Conservation (phyloP, 2,888 invertebrate species). For the Diarsia dahlii region DNA sequence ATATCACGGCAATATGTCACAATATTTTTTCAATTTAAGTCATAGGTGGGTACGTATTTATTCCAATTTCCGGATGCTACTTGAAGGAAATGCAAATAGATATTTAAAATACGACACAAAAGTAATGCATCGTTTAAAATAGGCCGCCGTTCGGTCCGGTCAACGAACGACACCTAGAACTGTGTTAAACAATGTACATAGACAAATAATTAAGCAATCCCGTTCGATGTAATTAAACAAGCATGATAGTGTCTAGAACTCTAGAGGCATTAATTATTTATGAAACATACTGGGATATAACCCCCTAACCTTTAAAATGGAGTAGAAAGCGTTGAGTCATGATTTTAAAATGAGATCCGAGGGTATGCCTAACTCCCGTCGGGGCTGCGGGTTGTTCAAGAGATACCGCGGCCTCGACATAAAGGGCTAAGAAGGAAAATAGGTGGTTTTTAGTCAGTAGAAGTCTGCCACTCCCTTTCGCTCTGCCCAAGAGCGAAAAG, state of each 20-base stretch:
- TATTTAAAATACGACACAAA: slow-evolving; percentile 28
- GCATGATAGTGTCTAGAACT: neutral
- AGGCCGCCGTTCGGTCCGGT: slow-evolving; percentile 28
- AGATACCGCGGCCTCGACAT: no score
- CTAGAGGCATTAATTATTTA: slow-evolving; percentile 17
- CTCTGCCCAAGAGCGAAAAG: no score
- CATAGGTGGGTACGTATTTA: neutral
- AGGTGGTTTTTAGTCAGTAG: no score
- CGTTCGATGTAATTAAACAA: slow-evolving; percentile 15
- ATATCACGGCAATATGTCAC: neutral
- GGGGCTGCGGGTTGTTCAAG: no score
- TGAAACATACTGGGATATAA: neutral
- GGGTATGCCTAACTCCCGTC: no score
- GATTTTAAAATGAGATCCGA: neutral
- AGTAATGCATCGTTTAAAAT: slow-evolving; percentile 3
- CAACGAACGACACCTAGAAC: slow-evolving; percentile 47
- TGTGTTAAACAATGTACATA: slow-evolving; percentile 47
- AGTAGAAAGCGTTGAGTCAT: slow-evolving; percentile 10
- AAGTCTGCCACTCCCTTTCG: no score
- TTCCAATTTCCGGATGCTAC: slow-evolving; percentile 5
- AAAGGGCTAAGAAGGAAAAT: no score
- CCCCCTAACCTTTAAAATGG: neutral
- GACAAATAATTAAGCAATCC: neutral
- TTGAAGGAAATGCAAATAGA: slow-evolving; percentile 31
- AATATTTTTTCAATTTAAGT: neutral